phyloP scores from a whole-genome alignment of 2,113 vertebrate species.

The Chiloscyllium plagiosum region DNA sequence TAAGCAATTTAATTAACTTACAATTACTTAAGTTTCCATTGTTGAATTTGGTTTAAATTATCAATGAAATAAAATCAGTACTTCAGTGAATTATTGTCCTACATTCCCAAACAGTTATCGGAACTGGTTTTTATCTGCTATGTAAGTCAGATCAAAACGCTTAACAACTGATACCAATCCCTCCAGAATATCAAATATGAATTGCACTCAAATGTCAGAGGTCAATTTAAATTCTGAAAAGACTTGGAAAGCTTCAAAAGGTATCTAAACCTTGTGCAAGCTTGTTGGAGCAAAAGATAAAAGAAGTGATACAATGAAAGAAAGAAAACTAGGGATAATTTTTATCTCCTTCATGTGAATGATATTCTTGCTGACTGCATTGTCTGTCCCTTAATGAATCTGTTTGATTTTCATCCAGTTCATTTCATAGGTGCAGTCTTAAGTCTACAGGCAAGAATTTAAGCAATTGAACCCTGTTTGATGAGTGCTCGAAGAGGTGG shows the following conservation, averaged over 20 bases:
- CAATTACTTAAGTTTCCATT: slow-evolving; percentile 37
- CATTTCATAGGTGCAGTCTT: background rate
- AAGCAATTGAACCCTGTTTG: background rate
- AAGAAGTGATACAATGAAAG: background rate
- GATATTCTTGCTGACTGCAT: background rate
- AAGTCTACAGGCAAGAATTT: background rate
- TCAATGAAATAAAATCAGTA: background rate
- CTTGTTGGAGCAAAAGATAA: background rate
- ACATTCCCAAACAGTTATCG: background rate
- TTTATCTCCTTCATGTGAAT: background rate
- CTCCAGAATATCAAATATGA: background rate
- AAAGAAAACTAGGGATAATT: background rate
- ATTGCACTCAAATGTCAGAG: background rate
- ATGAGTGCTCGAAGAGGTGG: background rate
- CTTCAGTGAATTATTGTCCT: background rate
- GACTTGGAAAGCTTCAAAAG: background rate
- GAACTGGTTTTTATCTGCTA: background rate
- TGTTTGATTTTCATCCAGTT: background rate
- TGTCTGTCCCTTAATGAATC: background rate
- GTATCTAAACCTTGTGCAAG: background rate
- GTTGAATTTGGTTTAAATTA: background rate
- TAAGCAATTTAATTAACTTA: slow-evolving; percentile 43
- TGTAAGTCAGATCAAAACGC: background rate
- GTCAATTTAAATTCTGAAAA: background rate
- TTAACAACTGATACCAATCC: background rate